Evolutionary conservation across 2,888 invertebrate genomes (phyloP).

Genomic region (Idaea dimidiata): DNA sequence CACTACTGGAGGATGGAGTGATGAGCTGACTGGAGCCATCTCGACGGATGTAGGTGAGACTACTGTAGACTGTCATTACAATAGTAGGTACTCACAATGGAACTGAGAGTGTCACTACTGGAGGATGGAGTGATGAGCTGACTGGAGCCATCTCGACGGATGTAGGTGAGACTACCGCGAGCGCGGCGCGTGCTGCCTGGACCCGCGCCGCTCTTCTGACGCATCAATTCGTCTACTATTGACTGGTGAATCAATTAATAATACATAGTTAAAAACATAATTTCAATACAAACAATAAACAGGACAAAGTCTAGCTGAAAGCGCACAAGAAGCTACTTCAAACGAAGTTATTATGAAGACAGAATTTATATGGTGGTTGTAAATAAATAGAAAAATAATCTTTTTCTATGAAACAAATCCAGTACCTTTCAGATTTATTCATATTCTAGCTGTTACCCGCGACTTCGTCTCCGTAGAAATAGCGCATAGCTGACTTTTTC

Average conservation of each 20-base stretch:
- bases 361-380: too few species aligned
- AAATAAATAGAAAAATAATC: too few species aligned
- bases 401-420: too few species aligned
- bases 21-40: slow-evolving; percentile 86
- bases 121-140: slow-evolving; percentile 81
- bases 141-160: slow-evolving; percentile 87
- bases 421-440: too few species aligned
- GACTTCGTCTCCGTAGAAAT: too few species aligned
- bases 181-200: slow-evolving; percentile 76
- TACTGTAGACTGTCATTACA: slow-evolving; percentile 34
- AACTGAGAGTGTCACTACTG: slow-evolving; percentile 76
- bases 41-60: slow-evolving; percentile 86
- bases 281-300: background rate
- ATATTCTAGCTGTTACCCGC: too few species aligned
- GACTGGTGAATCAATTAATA: slow-evolving; percentile 80
- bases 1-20: slow-evolving; percentile 78
- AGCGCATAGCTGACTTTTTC: too few species aligned
- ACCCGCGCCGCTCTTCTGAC: slow-evolving; percentile 84
- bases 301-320: background rate
- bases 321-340: slow-evolving; percentile 7
- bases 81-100: slow-evolving; percentile 49
- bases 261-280: background rate
- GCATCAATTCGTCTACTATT: slow-evolving; percentile 95
- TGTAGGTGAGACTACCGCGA: slow-evolving; percentile 84
- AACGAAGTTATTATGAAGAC: too few species aligned